phyloP scores from a whole-genome alignment of 2,888 invertebrate genomes.

The Nasonovia ribisnigri region DNA sequence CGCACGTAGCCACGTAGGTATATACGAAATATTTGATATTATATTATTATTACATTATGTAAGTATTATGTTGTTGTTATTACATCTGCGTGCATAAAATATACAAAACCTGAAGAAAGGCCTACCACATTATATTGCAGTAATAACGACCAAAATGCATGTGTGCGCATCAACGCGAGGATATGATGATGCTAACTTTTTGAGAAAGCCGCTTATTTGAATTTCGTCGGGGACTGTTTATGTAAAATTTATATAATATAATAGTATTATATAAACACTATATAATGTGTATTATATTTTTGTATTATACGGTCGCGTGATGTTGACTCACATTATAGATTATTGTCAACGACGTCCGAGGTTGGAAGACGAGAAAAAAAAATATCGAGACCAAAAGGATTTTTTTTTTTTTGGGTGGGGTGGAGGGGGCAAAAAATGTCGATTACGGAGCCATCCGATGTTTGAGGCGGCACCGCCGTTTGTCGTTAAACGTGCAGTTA shows the following conservation, averaged over 20 bases:
- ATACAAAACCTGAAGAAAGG: background rate
- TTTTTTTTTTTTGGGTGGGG: too few relatives aligned
- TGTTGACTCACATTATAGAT: background rate
- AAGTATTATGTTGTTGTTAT: background rate
- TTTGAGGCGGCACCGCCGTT: background rate
- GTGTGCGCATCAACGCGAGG: background rate
- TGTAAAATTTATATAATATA: background rate
- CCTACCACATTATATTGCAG: background rate
- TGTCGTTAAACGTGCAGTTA: background rate
- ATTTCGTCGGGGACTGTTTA: background rate
- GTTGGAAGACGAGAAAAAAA: background rate
- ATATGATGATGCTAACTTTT: slow-evolving; percentile 6
- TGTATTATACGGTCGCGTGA: background rate
- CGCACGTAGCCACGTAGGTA: background rate
- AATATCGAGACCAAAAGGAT: background rate
- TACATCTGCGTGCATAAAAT: background rate
- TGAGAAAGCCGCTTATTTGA: background rate
- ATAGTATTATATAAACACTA: background rate
- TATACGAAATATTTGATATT: background rate
- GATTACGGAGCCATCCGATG: background rate
- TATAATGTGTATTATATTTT: background rate
- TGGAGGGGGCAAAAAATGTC: background rate
- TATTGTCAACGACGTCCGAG: background rate
- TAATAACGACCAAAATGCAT: background rate
- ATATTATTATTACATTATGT: background rate